Base-by-base conservation (phyloP, 2,113 vertebrate species). In the Ibidorhyncha struthersii region DNA sequence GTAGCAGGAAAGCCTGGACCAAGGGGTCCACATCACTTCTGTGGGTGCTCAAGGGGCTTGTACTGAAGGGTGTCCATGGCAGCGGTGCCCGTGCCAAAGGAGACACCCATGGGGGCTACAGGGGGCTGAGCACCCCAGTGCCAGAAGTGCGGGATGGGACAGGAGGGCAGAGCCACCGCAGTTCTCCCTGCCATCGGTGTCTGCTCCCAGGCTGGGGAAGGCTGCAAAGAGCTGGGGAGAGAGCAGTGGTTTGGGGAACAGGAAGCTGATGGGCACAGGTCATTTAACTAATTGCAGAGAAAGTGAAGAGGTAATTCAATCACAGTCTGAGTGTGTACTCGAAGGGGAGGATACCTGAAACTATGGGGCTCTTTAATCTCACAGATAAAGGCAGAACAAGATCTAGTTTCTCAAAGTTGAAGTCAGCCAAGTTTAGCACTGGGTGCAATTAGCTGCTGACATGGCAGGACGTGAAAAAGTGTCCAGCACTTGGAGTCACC, bases 181-280 rank as follows among this genome's bases (percentile, higher is more conserved):
- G 25, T 50, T 83, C 9, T 52, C 17, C 9, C 32, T 45, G 70
- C 16, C 71, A 21, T 41, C 45, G 22, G 20, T 23, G 17, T 21
- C 62, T 66, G 14, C 12, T 6, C 2, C 4, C 1, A 13, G 50
- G 16, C 38, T 65, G 32, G 32, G 29, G 25, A 25, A 0, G 3
- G 1, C 14, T 83, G 45, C 26, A 74, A 70, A 71, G 34, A 62
- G 34, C 71, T 67, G 45, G 20, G 30, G 45, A 80, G 14, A 86
- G 20, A 56, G 20, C 29, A 29, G 18, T 40, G 76, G 4, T 41
- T 52, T 76, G 47, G 15, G 26, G 9, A 73, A 56, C 1, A 2
- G 32, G 21, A 76, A 52, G 12, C 80, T 82, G 61, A 59, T 13
- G 25, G 27, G 18, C 61, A 43, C 36, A n/a, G 20, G 7, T 26